These are phyloP conservation scores for Taenioides sp. DNA, from an alignment of 2,797 vertebrate species.

Conservation along the genomic window DNA sequence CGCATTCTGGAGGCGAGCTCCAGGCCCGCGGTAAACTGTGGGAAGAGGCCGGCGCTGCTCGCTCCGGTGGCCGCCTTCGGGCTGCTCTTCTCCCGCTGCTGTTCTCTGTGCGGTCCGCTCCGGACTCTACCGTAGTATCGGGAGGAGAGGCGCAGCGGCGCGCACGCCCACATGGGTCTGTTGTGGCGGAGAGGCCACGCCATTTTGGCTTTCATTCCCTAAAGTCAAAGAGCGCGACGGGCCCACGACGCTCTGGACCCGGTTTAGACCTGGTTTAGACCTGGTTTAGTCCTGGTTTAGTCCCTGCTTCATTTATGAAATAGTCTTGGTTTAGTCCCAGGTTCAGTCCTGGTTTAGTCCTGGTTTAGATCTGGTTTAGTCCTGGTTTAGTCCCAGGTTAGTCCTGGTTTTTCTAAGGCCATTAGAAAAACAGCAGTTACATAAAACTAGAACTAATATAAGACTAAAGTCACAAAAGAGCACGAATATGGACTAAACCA, in stretches of 20 bases:
- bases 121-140: constrained; percentile 52
- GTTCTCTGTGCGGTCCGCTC: constrained; percentile 36
- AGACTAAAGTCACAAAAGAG: too few species aligned
- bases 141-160: constrained; percentile 56
- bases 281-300: too few species aligned
- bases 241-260: neutral
- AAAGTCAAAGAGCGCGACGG: neutral
- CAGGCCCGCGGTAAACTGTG: constrained; percentile 31
- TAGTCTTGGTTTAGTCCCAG: too few species aligned
- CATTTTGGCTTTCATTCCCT: constrained; percentile 65
- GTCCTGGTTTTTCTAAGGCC: too few species aligned
- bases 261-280: too few species aligned
- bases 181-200: neutral
- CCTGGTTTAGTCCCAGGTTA: too few species aligned
- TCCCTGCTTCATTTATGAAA: too few species aligned
- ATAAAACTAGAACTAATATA: too few species aligned
- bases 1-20: constrained; percentile 57
- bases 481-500: too few species aligned
- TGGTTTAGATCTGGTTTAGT: too few species aligned
- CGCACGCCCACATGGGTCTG: constrained; percentile 54
- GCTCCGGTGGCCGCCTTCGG: constrained; percentile 28
- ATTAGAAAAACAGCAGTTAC: too few species aligned
- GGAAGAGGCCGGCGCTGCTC: constrained; percentile 28
- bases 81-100: constrained; percentile 17
- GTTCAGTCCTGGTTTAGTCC: too few species aligned